These are phyloP conservation scores for Lamproptera curius DNA, from an alignment of 2,888 invertebrate genomes.

Conservation along the genomic window DNA sequence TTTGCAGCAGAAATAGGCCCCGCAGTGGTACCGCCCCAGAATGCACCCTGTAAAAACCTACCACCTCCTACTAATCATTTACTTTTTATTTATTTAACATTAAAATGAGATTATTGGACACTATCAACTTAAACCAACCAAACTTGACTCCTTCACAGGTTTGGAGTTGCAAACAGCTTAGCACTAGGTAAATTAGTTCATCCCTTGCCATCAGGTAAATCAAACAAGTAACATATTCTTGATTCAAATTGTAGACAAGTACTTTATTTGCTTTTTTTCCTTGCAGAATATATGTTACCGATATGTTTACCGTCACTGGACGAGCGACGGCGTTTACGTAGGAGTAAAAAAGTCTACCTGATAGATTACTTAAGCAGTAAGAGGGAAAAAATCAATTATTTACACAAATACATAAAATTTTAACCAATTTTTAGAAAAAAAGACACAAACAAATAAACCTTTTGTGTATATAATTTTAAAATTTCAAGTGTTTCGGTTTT, in stretches of 20 bases:
- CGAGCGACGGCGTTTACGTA: constrained; percentile 46
- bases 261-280: constrained; percentile 3
- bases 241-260: not conserved
- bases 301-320: constrained; percentile 50
- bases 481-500: no score
- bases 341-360: constrained; percentile 45
- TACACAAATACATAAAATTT: not conserved
- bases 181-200: constrained; percentile 53
- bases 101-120: no score
- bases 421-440: not conserved
- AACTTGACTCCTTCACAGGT: constrained; percentile 43
- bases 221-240: no score
- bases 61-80: no score
- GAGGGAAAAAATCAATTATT: constrained; percentile 4
- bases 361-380: constrained; percentile 59
- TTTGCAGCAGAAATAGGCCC: no score
- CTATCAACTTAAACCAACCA: no score
- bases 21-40: no score
- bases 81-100: no score
- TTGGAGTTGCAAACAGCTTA: constrained; percentile 60
- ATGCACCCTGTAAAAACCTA: no score
- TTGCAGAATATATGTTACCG: constrained; percentile 59
- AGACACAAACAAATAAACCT: not conserved
- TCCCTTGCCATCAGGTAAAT: constrained; percentile 59
- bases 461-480: no score